These are phyloP conservation scores for Caenorhabditis sp. DNA, from an alignment of 2,888 invertebrate genomes.

Conservation along the genomic window DNA sequence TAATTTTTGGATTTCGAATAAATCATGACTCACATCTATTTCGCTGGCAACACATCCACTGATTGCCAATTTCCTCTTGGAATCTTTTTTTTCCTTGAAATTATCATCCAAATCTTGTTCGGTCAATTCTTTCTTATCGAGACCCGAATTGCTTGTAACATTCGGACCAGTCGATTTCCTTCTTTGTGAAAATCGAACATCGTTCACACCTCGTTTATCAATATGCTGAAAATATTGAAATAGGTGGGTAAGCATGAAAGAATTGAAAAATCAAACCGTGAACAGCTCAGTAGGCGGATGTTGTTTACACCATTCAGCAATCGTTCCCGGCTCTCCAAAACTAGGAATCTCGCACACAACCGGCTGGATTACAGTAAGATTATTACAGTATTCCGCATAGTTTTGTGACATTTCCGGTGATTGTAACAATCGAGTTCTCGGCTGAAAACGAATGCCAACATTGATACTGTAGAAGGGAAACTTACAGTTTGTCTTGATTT, in stretches of 20 bases:
- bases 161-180: conserved; percentile 4
- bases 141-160: neutral
- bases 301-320: conserved; percentile 39
- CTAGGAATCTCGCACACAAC: conserved; percentile 15
- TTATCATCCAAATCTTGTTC: conserved; percentile 19
- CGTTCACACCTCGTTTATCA: conserved; percentile 20
- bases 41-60: conserved; percentile 32
- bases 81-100: neutral
- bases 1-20: no score
- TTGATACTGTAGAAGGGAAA: neutral
- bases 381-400: conserved; percentile 40
- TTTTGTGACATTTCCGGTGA: conserved; percentile 19
- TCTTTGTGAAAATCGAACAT: conserved; percentile 10
- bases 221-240: conserved; percentile 11
- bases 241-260: neutral
- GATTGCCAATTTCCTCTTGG: conserved; percentile 12
- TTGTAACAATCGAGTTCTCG: conserved; percentile 21
- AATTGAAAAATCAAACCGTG: conserved; percentile 1
- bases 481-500: conserved; percentile 26
- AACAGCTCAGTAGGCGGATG: conserved; percentile 24
- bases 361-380: conserved; percentile 24
- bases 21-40: conserved; percentile 8
- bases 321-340: conserved; percentile 44
- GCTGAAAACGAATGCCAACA: neutral
- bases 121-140: conserved; percentile 23